These are phyloP conservation scores for Myotis planiceps DNA, from an alignment of 2,797 vertebrate species.

Conservation along the genomic window DNA sequence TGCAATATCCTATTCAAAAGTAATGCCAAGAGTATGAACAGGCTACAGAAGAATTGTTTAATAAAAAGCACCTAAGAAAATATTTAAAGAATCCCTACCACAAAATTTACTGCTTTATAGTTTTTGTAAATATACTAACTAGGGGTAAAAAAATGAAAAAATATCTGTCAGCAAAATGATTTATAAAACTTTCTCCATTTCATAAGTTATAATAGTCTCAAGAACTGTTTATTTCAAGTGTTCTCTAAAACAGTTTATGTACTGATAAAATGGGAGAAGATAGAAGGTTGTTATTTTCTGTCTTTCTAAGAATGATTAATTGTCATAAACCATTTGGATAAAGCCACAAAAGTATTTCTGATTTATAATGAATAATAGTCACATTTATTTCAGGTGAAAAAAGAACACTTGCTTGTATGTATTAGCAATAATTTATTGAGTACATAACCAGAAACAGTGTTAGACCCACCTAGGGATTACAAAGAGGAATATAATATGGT, in stretches of 20 bases:
- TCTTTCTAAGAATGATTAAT: neutral
- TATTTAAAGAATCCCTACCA: constrained; percentile 50
- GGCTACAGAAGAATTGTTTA: constrained; percentile 39
- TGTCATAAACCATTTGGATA: constrained; percentile 46
- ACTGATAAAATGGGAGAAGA: neutral
- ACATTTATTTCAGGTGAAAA: constrained; percentile 33
- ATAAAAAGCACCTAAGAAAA: constrained; percentile 69
- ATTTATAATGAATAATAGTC: constrained; percentile 10
- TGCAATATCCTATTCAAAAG: constrained; percentile 36
- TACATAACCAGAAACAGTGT: constrained; percentile 3
- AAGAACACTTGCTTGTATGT: neutral
- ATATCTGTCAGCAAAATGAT: constrained; percentile 47
- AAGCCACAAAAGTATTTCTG: constrained; percentile 16
- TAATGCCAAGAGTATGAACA: constrained; percentile 45
- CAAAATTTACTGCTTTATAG: constrained; percentile 32
- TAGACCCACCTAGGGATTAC: neutral
- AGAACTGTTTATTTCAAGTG: constrained; percentile 49
- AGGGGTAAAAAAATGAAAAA: neutral
- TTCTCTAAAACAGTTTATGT: neutral
- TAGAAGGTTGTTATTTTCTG: constrained; percentile 35
- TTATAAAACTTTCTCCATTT: constrained; percentile 46
- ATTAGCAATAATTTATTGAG: neutral
- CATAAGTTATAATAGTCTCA: constrained; percentile 14
- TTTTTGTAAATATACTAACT: constrained; percentile 55
- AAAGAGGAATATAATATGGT: neutral